Evolutionary conservation across 2,797 vertebrate genomes (phyloP).

Genomic region (Bucorvus abyssinicus): DNA sequence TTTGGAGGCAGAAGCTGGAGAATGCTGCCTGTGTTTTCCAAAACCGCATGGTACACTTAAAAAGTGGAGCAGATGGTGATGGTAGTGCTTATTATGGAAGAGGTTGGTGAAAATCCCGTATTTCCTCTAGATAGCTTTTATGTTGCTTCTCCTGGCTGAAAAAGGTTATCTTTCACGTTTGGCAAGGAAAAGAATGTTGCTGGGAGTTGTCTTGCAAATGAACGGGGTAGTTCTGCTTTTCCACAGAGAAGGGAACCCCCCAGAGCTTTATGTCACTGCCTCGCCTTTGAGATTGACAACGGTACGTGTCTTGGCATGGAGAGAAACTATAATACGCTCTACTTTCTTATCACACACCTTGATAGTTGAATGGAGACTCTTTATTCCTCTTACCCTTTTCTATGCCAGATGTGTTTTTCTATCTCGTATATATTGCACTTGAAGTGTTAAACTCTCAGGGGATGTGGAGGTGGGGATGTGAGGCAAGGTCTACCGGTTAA

Average conservation of each 20-base stretch:
- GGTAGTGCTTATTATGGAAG: not conserved
- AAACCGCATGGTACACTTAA: slow-evolving; percentile 1
- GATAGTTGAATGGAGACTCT: not conserved
- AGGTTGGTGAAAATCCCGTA: slow-evolving; percentile 19
- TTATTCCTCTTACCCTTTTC: slow-evolving; percentile 5
- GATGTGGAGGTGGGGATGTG: not conserved
- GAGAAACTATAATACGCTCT: not conserved
- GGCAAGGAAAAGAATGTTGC: not conserved
- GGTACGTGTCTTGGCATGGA: not conserved
- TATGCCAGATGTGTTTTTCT: not conserved
- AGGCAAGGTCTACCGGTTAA: slow-evolving; percentile 49
- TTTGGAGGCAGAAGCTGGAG: slow-evolving; percentile 4
- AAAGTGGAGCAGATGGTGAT: slow-evolving; percentile 50
- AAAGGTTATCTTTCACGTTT: not conserved
- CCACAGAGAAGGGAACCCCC: not conserved
- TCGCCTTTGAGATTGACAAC: not conserved
- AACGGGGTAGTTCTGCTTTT: not conserved
- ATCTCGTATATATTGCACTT: slow-evolving; percentile 15
- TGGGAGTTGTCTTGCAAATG: not conserved
- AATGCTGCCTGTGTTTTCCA: not conserved
- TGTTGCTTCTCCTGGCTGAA: not conserved
- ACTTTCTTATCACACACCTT: slow-evolving; percentile 6
- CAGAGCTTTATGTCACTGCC: not conserved
- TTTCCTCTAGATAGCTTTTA: slow-evolving; percentile 1
- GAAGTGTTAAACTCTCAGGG: slow-evolving; percentile 56